A percentile compares a stretch with the other conserved stretches of the same genome.
These are phyloP conservation scores for Hydrolagus affinis DNA, from an alignment of 2,113 vertebrate species.

Conservation along the genomic window DNA sequence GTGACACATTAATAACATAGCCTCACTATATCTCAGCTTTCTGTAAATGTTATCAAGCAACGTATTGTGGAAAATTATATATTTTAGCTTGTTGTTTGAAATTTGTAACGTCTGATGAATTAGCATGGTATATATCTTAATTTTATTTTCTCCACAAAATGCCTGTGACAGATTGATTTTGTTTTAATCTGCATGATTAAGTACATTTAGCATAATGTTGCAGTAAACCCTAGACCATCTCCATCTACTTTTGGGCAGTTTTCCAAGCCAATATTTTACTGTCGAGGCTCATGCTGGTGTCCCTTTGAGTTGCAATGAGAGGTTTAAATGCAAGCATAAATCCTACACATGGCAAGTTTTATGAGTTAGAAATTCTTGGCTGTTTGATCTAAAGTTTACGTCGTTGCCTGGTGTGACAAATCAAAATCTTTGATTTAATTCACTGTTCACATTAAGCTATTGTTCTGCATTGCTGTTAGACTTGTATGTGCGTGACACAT, in stretches of 20 bases:
- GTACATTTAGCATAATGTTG: background rate
- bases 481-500: too few species aligned
- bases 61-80: background rate
- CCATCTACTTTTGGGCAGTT: conserved; percentile 17
- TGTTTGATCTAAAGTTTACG: too few species aligned
- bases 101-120: background rate
- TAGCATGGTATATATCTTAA: background rate
- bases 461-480: too few species aligned
- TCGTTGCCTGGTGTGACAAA: too few species aligned
- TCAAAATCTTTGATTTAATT: too few species aligned
- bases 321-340: background rate
- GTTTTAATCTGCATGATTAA: background rate
- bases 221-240: background rate
- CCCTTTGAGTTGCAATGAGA: background rate
- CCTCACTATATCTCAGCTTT: background rate
- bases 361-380: too few species aligned
- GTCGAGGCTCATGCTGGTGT: conserved; percentile 5
- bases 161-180: conserved; percentile 2
- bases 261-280: conserved; percentile 6
- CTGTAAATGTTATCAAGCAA: background rate
- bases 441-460: too few species aligned
- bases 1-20: background rate
- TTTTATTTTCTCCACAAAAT: background rate
- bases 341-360: background rate
- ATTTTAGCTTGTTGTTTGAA: conserved; percentile 1